Evolutionary conservation across 2,797 vertebrate genomes (phyloP).

Genomic region (Muraenolepis orangiensis): DNA sequence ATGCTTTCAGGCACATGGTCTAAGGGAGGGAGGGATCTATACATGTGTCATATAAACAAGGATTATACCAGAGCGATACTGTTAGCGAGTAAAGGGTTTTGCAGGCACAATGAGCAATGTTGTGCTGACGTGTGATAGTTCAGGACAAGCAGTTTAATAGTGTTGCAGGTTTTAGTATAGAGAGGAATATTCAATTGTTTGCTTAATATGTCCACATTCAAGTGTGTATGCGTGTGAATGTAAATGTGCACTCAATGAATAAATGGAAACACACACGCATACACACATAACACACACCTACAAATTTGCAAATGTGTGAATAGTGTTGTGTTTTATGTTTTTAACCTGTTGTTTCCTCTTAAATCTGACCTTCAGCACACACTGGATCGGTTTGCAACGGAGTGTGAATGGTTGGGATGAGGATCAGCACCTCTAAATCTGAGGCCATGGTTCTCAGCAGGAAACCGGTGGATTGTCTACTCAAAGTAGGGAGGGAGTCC

Average conservation of each 20-base stretch:
- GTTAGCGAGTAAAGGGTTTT: not conserved
- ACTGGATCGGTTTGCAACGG: too few relatives aligned
- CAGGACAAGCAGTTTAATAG: not conserved
- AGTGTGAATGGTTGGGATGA: too few relatives aligned
- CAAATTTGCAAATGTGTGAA: too few relatives aligned
- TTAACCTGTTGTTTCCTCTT: too few relatives aligned
- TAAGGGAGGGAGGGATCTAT: conserved; percentile 1
- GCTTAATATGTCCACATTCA: not conserved
- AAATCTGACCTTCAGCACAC: too few relatives aligned
- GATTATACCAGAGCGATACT: not conserved
- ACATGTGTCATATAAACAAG: not conserved
- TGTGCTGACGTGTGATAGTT: not conserved
- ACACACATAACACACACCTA: not conserved
- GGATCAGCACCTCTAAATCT: too few relatives aligned
- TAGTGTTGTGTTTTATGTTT: too few relatives aligned
- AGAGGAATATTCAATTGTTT: not conserved
- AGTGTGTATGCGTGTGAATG: not conserved
- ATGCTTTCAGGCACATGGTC: conserved; percentile 2
- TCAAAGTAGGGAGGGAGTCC: too few relatives aligned
- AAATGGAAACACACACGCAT: not conserved
- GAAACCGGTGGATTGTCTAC: too few relatives aligned
- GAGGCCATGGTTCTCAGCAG: too few relatives aligned
- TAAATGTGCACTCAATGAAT: not conserved
- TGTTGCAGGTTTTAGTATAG: not conserved
- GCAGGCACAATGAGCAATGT: too few relatives aligned